Percentiles rank a stretch among this genome's conserved stretches.
Evolutionary conservation across 2,113 vertebrate genomes (phyloP).

Genomic region (Sceloporus undulatus): DNA sequence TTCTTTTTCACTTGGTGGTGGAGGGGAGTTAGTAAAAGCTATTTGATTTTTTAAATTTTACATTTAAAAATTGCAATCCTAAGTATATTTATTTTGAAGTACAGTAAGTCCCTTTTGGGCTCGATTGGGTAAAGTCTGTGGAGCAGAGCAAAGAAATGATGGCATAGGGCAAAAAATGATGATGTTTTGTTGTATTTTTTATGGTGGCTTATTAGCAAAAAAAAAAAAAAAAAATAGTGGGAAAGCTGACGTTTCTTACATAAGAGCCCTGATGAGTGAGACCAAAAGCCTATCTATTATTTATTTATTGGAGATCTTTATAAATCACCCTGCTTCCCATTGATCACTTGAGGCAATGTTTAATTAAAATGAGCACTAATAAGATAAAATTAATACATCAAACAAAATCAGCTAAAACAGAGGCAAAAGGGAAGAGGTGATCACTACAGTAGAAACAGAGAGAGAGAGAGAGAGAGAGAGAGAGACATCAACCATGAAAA

Average conservation of each 20-base stretch:
- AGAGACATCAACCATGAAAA: background rate
- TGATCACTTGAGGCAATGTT: background rate
- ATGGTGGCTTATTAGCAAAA: background rate
- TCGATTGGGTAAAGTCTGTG: background rate
- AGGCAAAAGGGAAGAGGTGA: background rate
- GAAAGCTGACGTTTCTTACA: background rate
- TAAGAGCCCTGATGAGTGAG: too few species aligned
- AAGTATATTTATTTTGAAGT: background rate
- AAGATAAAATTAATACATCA: background rate
- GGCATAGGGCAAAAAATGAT: background rate
- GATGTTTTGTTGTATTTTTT: background rate
- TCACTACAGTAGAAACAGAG: background rate
- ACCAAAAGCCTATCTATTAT: background rate
- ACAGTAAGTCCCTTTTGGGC: background rate
- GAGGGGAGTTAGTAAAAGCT: background rate
- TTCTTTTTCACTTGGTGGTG: too few species aligned
- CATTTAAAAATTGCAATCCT: background rate
- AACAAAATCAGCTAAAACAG: background rate
- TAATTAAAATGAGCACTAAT: background rate
- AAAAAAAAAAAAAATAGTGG: background rate
- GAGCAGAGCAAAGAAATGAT: background rate
- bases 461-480: background rate
- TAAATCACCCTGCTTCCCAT: background rate
- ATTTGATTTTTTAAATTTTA: background rate
- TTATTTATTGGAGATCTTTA: background rate